Evolutionary conservation across 2,797 vertebrate genomes (phyloP), one percentile per base, ranked within the genome.

Genomic region (Halcyon smyrnensis): DNA sequence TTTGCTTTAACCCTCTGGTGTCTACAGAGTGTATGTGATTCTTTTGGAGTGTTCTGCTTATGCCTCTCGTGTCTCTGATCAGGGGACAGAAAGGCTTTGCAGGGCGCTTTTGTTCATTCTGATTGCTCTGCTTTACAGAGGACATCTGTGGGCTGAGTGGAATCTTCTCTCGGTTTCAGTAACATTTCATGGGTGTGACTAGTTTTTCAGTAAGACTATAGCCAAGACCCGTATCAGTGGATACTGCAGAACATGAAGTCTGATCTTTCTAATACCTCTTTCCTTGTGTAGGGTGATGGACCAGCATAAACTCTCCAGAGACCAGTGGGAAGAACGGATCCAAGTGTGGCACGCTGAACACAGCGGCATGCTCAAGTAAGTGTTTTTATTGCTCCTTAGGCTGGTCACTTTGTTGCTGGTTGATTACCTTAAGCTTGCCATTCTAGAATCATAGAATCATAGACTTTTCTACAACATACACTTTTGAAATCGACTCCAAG

Each of bases 281-380:
- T 76, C 70, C 45, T 60, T 90, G 67, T 81, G 19, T 80, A 99
- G 99, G 96, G 99, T 99, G 78, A 96, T 99, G 98, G 99, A 99
- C 96, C 99, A 99, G 96, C 99, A 99, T 98, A 99, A 99, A 92
- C 97, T 99, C 67, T 99, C 98, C 94, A 98, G 98, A 96, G 99
- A 99, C 23, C 99, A 99, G 97, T 99, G 99, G 99, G 99, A 99
- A 97, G 99, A 99, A 95, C 98, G 99, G 80, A 99, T 99, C 93
- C 99, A 99, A 96, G 99, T 99, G 97, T 99, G 99, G 99, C 99
- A 99, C 0, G 98, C 99, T 39, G 99, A 99, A 90, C 99, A 99
- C 97, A 97, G 97, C 1, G 98, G 99, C 46, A 99, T 99, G 99
- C 98, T 99, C 79, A 99, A 98, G 99, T 99, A 95, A 98, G 99